phyloP scores from a whole-genome alignment of 1,140 invertebrate species.

The Eriocheir sinensis region DNA sequence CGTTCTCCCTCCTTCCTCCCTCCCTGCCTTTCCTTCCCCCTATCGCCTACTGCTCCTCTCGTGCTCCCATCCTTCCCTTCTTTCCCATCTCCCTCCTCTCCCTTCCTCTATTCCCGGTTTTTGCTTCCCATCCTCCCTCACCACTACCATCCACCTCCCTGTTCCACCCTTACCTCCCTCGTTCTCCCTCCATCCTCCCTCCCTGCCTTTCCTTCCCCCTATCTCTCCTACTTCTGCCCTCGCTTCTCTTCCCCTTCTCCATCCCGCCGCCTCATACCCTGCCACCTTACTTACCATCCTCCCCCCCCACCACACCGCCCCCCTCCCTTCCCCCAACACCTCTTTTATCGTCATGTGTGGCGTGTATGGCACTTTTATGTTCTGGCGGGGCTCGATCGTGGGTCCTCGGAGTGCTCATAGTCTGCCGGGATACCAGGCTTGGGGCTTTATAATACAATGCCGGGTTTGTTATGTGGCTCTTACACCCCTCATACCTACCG shows the following conservation, averaged over 20 bases:
- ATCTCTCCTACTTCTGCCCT: not conserved
- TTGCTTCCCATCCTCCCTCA: not conserved
- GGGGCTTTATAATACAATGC: not conserved
- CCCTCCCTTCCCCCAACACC: not conserved
- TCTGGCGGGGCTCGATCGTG: not conserved
- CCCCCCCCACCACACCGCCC: not conserved
- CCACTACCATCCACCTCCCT: not conserved
- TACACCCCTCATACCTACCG: not conserved
- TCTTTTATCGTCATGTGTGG: slow-evolving; percentile 24
- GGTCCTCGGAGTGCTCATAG: not conserved
- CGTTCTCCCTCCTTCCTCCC: not conserved
- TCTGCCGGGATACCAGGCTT: not conserved
- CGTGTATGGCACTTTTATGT: not conserved
- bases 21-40: not conserved
- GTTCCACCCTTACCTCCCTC: not conserved
- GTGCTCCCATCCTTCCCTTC: no score
- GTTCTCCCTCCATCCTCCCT: not conserved
- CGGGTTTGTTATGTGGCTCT: not conserved
- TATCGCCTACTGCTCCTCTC: no score
- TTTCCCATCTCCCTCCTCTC: no score
- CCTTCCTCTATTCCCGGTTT: no score
- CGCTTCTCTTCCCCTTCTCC: not conserved
- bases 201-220: not conserved
- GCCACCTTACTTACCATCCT: not conserved
- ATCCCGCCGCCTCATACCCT: not conserved